These are phyloP conservation scores for Oeneis ivallda DNA, from an alignment of 2,888 invertebrate genomes.

Conservation along the genomic window DNA sequence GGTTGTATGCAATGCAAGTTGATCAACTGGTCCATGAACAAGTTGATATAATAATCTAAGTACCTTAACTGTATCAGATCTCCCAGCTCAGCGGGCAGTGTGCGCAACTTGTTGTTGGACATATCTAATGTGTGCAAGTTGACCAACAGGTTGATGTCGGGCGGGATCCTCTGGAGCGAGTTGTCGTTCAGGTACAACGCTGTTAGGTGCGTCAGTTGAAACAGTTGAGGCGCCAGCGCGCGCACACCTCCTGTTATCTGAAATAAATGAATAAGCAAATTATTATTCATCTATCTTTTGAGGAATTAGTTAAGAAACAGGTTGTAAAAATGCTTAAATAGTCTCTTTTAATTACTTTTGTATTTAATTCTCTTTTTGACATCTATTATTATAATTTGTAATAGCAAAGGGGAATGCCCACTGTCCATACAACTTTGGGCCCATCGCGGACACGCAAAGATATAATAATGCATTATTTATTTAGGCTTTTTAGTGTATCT, in stretches of 20 bases:
- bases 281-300: conserved; percentile 4
- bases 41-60: conserved; percentile 15
- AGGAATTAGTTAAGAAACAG: conserved; percentile 11
- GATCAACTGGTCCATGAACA: conserved; percentile 79
- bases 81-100: conserved; percentile 97
- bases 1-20: conserved; percentile 81
- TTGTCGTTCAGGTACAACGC: conserved; percentile 98
- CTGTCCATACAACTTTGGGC: too few relatives aligned
- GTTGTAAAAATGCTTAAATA: neutral
- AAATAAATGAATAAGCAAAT: conserved; percentile 46
- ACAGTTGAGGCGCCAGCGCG: conserved; percentile 95
- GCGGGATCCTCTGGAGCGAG: conserved; percentile 93
- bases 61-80: conserved; percentile 97
- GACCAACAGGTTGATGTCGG: conserved; percentile 92
- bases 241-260: conserved; percentile 95
- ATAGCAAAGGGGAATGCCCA: too few relatives aligned
- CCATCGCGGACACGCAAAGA: too few relatives aligned
- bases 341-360: too few relatives aligned
- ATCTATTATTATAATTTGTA: too few relatives aligned
- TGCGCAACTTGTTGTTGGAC: conserved; percentile 96
- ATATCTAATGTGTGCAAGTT: conserved; percentile 95
- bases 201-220: conserved; percentile 95
- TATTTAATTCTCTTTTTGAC: too few relatives aligned
- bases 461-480: too few relatives aligned
- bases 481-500: too few relatives aligned